phyloP scores from a whole-genome alignment of 2,888 invertebrate species.

The Suillia variegata region DNA sequence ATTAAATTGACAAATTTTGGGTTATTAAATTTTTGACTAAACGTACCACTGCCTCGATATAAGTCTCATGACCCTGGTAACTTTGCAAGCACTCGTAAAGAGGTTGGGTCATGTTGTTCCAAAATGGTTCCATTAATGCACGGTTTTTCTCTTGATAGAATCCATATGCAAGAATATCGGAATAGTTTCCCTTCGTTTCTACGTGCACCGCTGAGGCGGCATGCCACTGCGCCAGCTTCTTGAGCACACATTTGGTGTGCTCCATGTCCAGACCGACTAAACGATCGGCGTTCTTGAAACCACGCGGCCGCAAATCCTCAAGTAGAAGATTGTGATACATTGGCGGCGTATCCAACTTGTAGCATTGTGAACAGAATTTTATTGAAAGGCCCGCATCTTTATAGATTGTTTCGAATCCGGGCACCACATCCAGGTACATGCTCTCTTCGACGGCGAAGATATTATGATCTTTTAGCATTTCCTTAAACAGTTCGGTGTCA shows the following conservation, averaged over 20 bases:
- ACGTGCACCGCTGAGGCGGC: constrained; percentile 48
- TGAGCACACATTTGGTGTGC: constrained; percentile 43
- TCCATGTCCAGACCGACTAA: constrained; percentile 43
- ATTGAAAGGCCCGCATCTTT: constrained; percentile 25
- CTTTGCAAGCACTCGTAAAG: constrained; percentile 12
- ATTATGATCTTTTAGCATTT: constrained; percentile 26
- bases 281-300: constrained; percentile 43
- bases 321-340: constrained; percentile 35
- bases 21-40: background rate
- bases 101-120: background rate
- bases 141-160: constrained; percentile 25
- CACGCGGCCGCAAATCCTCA: constrained; percentile 42
- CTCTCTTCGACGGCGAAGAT: constrained; percentile 40
- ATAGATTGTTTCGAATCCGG: constrained; percentile 35
- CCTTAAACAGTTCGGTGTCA: background rate
- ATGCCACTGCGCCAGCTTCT: constrained; percentile 52
- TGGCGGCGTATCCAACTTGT: constrained; percentile 20
- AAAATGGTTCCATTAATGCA: constrained; percentile 8
- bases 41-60: constrained; percentile 30
- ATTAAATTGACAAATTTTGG: too few relatives aligned
- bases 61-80: constrained; percentile 24
- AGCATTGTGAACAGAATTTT: constrained; percentile 27
- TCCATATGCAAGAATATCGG: constrained; percentile 8
- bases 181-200: constrained; percentile 36
- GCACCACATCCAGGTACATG: constrained; percentile 36